A percentile compares a stretch with the other conserved stretches of the same genome.
phyloP scores from a whole-genome alignment of 2,113 vertebrate genomes.

The Eolophus roseicapilla region DNA sequence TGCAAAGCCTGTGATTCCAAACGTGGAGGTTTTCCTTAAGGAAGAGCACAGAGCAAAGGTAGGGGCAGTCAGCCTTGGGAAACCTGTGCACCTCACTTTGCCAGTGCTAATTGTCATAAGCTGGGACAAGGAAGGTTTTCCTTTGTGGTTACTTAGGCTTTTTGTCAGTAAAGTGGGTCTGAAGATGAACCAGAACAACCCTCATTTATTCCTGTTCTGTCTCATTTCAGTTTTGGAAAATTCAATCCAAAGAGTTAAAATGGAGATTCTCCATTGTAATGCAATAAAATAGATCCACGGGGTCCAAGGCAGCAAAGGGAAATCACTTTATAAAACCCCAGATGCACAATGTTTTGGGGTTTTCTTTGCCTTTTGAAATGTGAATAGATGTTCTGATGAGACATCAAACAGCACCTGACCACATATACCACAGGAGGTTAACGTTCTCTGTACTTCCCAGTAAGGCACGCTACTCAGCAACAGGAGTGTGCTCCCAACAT shows the following conservation, averaged over 20 bases:
- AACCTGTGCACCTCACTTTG: background rate
- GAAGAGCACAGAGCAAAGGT: background rate
- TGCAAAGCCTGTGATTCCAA: background rate
- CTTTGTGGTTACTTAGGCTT: background rate
- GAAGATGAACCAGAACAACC: background rate
- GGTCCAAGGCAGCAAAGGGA: background rate
- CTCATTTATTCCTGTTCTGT: rapidly evolving
- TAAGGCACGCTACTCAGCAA: background rate
- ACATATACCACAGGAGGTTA: slow-evolving; percentile 17
- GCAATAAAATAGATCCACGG: background rate
- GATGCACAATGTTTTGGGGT: background rate
- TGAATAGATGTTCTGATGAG: background rate
- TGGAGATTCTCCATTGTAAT: background rate
- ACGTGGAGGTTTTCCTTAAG: background rate
- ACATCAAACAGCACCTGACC: background rate
- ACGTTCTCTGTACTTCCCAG: background rate
- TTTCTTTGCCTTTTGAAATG: slow-evolving; percentile 12
- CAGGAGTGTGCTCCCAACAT: background rate
- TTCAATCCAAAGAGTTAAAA: background rate
- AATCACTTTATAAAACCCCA: background rate
- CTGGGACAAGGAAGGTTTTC: background rate
- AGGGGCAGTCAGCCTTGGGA: background rate
- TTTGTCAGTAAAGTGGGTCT: background rate
- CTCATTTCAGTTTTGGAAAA: background rate
- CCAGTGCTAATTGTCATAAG: background rate